Base-by-base conservation (phyloP, 2,888 invertebrate species). In the Halictus ligatus region DNA sequence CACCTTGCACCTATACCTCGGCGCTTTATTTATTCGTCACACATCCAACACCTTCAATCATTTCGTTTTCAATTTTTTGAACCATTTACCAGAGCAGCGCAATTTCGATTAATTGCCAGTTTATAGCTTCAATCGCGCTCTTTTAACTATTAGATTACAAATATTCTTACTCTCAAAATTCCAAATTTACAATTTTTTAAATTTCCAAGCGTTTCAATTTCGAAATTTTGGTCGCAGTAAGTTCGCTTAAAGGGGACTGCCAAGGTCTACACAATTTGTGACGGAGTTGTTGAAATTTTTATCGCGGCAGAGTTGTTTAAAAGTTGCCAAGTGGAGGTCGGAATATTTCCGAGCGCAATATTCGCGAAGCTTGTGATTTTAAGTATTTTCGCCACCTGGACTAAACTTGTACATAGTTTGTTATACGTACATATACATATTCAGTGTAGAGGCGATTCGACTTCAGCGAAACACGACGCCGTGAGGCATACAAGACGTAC, bases 401-500 rank as follows among this genome's bases (percentile, higher is more conserved):
- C 8, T 0, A 43, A 71, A n/a, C 40, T 43, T 71, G 69, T 71
- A 43, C n/a, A 40, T 71, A 71, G 40, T 40, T 67, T n/a, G 43
- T 76, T 78, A 78, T 54, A 46, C 46, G 12, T 43, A 43, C 43
- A 21, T 21, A 50, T 21, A 50, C 78, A 75, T 84, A 64, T 84
- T 78, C 80, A 40, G 75, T 6, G 72, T 50, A 40, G 78, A 43
- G 35, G 67, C 35, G 69, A 85, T 72, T 83, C 81, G 64, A 87
- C 78, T 83, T 72, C 78, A 86, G 86, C 75, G 80, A 73, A 87
- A 78, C 79, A 78, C 77, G 84, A 83, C 79, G 86, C 75, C 78
- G 86, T 73, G 86, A 80, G 86, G 83, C 80, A 73, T 88, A 84
- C 88, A 86, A 83, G 84, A 85, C 79, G 84, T 67, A 84, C 90